phyloP scores from a whole-genome alignment of 2,888 invertebrate species.

The Tachina grossa region DNA sequence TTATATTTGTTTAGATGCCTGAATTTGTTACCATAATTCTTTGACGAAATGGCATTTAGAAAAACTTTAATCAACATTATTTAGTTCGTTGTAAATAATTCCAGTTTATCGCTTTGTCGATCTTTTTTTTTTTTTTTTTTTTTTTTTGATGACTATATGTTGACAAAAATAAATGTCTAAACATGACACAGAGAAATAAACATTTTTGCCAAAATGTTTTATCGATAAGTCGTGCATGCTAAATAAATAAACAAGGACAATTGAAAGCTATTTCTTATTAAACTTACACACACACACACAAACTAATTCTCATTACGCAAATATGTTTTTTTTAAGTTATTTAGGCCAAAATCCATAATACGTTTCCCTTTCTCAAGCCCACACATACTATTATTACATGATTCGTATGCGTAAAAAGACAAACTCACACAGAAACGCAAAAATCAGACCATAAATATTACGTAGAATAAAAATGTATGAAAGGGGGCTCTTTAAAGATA shows the following conservation, averaged over 20 bases:
- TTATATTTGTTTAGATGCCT: too few species aligned
- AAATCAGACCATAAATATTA: too few species aligned
- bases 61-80: too few species aligned
- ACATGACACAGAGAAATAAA: constrained; percentile 53
- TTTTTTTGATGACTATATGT: constrained; percentile 40
- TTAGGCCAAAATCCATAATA: neutral
- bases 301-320: neutral
- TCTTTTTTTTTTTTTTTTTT: neutral
- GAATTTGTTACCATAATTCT: too few species aligned
- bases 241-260: constrained; percentile 49
- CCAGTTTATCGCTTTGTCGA: neutral
- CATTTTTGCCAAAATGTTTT: constrained; percentile 60
- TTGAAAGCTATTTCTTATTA: neutral
- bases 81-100: neutral
- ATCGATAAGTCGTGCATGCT: constrained; percentile 69
- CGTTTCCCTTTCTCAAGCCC: neutral
- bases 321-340: neutral
- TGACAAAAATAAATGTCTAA: constrained; percentile 46
- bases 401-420: too few species aligned
- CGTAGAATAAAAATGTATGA: too few species aligned
- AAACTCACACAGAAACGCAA: too few species aligned
- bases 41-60: too few species aligned
- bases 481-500: too few species aligned
- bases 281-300: neutral
- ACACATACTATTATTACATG: neutral